Evolutionary conservation across 2,797 vertebrate genomes (phyloP).

Genomic region (Labroides dimidiatus): DNA sequence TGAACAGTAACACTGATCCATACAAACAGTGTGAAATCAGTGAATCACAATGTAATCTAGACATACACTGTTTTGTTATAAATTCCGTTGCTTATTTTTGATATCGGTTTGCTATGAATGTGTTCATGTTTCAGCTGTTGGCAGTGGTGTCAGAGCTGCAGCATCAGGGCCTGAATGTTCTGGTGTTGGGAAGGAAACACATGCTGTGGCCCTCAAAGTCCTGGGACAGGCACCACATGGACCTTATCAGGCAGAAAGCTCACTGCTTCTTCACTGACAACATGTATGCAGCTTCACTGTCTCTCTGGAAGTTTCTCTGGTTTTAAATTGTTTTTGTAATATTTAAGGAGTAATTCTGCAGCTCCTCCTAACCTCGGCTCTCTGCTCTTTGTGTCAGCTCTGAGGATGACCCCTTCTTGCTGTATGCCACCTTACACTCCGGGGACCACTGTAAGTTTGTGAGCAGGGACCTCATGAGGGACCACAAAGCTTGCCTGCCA

Average conservation of each 20-base stretch:
- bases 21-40: slow-evolving; percentile 1
- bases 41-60: no score
- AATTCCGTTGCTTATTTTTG: background rate
- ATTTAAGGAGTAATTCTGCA: background rate
- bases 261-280: slow-evolving; percentile 96
- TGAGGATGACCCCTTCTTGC: slow-evolving; percentile 94
- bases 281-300: slow-evolving; percentile 82
- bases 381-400: slow-evolving; percentile 81
- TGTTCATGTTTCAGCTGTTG: slow-evolving; percentile 83
- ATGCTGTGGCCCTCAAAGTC: slow-evolving; percentile 83
- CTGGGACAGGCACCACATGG: slow-evolving; percentile 87
- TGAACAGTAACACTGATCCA: background rate
- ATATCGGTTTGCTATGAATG: background rate
- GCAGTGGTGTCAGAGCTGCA: slow-evolving; percentile 85
- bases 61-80: slow-evolving; percentile 3
- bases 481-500: slow-evolving; percentile 94
- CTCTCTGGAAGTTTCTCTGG: no score
- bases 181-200: slow-evolving; percentile 94
- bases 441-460: slow-evolving; percentile 93
- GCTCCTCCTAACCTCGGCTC: background rate
- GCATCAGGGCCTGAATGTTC: slow-evolving; percentile 80
- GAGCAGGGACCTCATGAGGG: slow-evolving; percentile 93
- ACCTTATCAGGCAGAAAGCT: slow-evolving; percentile 86
- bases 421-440: slow-evolving; percentile 92
- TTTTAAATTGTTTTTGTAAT: background rate